Percentiles rank a stretch among this genome's conserved stretches.
Evolutionary conservation across 2,113 vertebrate genomes (phyloP).

Genomic region (Rhodinocichla rosea): DNA sequence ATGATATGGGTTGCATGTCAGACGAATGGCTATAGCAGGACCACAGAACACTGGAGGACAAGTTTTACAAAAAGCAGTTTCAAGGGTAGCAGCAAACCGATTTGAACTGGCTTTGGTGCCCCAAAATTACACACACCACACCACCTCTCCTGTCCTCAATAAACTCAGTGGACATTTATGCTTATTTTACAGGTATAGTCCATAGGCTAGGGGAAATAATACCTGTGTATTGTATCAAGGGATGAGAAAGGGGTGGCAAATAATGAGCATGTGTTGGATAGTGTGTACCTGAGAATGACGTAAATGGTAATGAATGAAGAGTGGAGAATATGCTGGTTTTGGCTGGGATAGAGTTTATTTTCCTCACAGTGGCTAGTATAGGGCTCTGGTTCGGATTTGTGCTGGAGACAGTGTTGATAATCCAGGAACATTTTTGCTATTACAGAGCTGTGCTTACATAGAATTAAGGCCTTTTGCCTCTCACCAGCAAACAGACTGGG

Average conservation of each 20-base stretch:
- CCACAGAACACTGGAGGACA: neutral
- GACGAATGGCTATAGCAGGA: neutral
- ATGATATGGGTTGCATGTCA: neutral
- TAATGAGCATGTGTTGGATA: neutral
- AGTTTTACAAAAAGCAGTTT: neutral
- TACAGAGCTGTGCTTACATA: neutral
- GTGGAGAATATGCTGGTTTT: neutral
- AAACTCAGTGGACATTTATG: neutral
- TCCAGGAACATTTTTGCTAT: neutral
- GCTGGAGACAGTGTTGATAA: neutral
- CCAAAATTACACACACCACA: neutral
- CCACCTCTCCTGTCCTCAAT: neutral
- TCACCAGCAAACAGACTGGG: neutral
- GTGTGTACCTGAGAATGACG: rapidly evolving
- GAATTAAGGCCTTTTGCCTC: neutral
- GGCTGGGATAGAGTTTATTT: neutral
- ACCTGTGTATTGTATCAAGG: neutral
- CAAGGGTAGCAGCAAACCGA: neutral
- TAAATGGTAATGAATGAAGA: neutral
- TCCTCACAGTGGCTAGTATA: neutral
- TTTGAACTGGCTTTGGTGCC: neutral
- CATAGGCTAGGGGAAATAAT: neutral
- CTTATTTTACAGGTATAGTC: neutral
- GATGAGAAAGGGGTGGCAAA: neutral
- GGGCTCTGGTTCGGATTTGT: neutral